Percentiles rank a stretch among this genome's conserved stretches.
phyloP scores from a whole-genome alignment of 2,888 invertebrate genomes.

The Scaptomyza tumidula region DNA sequence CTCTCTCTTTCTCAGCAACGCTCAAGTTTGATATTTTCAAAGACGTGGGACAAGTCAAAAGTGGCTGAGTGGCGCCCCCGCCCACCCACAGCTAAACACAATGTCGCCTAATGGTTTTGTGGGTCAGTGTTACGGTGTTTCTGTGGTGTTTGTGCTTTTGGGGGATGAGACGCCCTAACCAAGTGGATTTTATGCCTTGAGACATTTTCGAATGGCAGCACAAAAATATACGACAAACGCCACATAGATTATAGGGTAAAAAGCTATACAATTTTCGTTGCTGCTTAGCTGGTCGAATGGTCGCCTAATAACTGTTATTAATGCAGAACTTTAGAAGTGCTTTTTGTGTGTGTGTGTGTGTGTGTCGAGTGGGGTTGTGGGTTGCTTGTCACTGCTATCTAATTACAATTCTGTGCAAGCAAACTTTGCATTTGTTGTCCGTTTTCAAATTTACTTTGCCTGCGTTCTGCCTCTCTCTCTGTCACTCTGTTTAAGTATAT shows the following conservation, averaged over 20 bases:
- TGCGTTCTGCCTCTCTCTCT: not conserved
- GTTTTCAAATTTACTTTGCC: conserved; percentile 18
- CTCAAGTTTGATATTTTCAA: conserved; percentile 66
- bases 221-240: conserved; percentile 43
- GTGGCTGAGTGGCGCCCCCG: conserved; percentile 18
- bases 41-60: conserved; percentile 33
- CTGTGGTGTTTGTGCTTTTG: not conserved
- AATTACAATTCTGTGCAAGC: conserved; percentile 29
- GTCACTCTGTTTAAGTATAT: not conserved
- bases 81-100: conserved; percentile 33
- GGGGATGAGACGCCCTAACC: conserved; percentile 20
- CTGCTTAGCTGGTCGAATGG: conserved; percentile 41
- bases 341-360: not conserved
- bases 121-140: conserved; percentile 6
- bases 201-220: conserved; percentile 24
- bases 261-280: conserved; percentile 38
- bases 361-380: not conserved
- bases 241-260: conserved; percentile 35
- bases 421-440: conserved; percentile 44
- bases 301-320: conserved; percentile 50
- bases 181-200: conserved; percentile 66
- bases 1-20: not conserved
- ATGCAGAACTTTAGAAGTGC: conserved; percentile 3
- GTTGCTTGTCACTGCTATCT: conserved; percentile 13
- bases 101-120: conserved; percentile 46